A percentile compares a stretch with the other conserved stretches of the same genome.
Conservation (phyloP, 2,113 vertebrate species). For the Poeciliopsis retropinna region DNA sequence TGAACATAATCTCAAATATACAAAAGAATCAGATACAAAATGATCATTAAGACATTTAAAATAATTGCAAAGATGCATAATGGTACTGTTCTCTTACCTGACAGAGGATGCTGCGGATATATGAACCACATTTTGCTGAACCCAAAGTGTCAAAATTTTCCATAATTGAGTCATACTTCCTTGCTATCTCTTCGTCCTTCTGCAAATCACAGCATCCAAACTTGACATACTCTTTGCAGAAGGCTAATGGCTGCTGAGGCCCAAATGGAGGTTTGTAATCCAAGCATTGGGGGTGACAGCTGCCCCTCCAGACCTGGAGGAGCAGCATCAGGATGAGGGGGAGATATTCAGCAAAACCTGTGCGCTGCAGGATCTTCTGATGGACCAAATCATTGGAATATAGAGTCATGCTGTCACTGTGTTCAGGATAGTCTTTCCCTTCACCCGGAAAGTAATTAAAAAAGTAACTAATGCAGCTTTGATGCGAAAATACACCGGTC, state of each 20-base stretch:
- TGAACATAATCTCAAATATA: not conserved
- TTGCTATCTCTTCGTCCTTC: slow-evolving; percentile 71
- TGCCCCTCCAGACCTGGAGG: slow-evolving; percentile 54
- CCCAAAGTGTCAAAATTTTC: slow-evolving; percentile 80
- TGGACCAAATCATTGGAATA: slow-evolving; percentile 9
- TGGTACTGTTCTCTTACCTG: slow-evolving; percentile 74
- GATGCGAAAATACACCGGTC: slow-evolving; percentile 3
- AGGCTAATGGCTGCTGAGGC: slow-evolving; percentile 77
- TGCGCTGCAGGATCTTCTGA: slow-evolving; percentile 9
- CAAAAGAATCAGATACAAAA: not conserved
- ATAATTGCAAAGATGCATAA: not conserved
- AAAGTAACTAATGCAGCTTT: slow-evolving; percentile 1
- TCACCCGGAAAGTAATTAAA: not conserved
- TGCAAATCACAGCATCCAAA: slow-evolving; percentile 83
- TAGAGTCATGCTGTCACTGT: slow-evolving; percentile 44
- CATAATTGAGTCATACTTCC: slow-evolving; percentile 76
- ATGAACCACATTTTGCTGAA: slow-evolving; percentile 75
- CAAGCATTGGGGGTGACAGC: slow-evolving; percentile 81
- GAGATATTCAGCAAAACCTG: slow-evolving; percentile 12
- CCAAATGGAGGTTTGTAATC: slow-evolving; percentile 86
- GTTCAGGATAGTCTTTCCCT: slow-evolving; percentile 18
- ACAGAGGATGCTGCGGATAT: slow-evolving; percentile 81
- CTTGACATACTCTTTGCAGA: slow-evolving; percentile 82
- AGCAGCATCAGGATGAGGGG: slow-evolving; percentile 60
- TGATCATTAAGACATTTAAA: not conserved